Percentiles rank a stretch among this genome's conserved stretches.
phyloP scores from a whole-genome alignment of 2,888 invertebrate genomes.

The Aphidius colemani region DNA sequence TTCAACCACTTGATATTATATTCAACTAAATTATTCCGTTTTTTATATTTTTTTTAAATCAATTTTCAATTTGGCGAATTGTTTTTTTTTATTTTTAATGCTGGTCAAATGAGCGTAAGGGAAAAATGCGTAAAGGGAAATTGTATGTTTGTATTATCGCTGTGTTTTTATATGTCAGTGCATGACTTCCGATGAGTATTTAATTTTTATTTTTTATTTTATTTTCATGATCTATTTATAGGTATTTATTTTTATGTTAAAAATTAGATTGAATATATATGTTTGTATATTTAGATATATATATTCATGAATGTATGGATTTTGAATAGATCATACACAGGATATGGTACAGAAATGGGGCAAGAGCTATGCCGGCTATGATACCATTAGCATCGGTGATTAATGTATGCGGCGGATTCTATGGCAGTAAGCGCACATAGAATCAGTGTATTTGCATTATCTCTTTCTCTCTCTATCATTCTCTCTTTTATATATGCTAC shows the following conservation, averaged over 20 bases:
- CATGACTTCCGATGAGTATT: too few species aligned
- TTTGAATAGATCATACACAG: neutral
- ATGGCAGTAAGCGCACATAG: conserved; percentile 36
- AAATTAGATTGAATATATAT: conserved; percentile 5
- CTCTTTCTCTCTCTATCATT: conserved; percentile 16
- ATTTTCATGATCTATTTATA: too few species aligned
- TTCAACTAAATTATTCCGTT: too few species aligned
- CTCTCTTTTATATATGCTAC: conserved; percentile 28
- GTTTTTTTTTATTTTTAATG: too few species aligned
- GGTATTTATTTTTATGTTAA: conserved; percentile 8
- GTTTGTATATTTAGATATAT: conserved; percentile 18
- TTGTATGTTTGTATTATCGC: too few species aligned
- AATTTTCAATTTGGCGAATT: too few species aligned
- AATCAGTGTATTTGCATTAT: conserved; percentile 41
- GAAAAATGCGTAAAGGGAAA: too few species aligned
- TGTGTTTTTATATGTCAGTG: too few species aligned
- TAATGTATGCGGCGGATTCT: conserved; percentile 53
- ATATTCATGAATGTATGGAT: conserved; percentile 3
- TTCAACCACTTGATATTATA: too few species aligned
- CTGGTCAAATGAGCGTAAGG: too few species aligned
- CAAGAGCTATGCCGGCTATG: conserved; percentile 49
- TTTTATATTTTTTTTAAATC: too few species aligned
- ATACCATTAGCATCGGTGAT: conserved; percentile 59
- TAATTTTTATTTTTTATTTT: too few species aligned
- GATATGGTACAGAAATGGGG: conserved; percentile 26